These are phyloP conservation scores for Cryptoprocta ferox DNA, from an alignment of 2,797 vertebrate species.

Conservation along the genomic window DNA sequence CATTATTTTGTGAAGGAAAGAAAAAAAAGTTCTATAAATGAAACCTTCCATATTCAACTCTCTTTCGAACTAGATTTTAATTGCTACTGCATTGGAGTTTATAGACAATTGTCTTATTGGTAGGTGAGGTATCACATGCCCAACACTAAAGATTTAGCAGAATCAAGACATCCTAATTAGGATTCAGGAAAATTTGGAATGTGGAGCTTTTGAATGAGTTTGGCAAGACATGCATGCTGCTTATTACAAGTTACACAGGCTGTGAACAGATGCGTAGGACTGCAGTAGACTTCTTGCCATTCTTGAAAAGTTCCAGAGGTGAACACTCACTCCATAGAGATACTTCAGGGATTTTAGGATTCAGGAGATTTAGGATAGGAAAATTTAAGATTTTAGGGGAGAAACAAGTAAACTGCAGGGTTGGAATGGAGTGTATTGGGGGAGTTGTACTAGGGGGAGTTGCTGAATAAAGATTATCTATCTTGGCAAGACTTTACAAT, in stretches of 20 bases:
- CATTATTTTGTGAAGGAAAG: background rate
- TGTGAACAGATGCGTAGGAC: rapidly evolving
- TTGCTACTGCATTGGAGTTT: background rate
- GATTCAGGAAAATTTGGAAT: background rate
- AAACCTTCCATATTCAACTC: background rate
- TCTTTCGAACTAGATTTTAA: background rate
- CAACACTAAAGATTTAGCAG: background rate
- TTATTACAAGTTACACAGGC: background rate
- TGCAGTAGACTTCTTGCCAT: background rate
- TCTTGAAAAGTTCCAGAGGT: background rate
- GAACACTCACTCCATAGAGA: background rate
- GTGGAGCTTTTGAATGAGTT: background rate
- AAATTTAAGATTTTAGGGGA: background rate
- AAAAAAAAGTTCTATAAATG: background rate
- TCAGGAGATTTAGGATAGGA: background rate
- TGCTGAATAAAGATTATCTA: background rate
- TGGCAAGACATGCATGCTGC: background rate
- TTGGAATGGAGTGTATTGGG: background rate
- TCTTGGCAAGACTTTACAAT: background rate
- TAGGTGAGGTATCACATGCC: background rate
- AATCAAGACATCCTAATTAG: background rate
- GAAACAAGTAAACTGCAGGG: background rate
- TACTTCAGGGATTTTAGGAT: background rate
- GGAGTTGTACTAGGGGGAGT: background rate
- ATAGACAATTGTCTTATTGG: background rate